phyloP scores from a whole-genome alignment of 2,797 vertebrate species.

The Monodelphis domestica region DNA sequence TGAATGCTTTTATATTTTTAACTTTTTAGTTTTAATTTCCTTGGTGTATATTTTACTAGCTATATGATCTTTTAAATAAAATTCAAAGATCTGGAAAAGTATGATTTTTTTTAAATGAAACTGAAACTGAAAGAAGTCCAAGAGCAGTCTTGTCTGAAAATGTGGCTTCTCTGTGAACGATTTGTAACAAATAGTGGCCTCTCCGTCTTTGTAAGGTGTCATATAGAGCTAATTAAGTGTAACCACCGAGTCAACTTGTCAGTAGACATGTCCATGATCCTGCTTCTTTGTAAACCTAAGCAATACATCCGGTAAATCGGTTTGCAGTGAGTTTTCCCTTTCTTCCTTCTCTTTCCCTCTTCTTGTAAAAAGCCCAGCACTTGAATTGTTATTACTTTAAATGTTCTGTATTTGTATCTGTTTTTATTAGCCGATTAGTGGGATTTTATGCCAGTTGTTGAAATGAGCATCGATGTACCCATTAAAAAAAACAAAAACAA shows the following conservation, averaged over 20 bases:
- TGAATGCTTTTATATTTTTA: slow-evolving; percentile 92
- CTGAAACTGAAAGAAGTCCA: slow-evolving; percentile 72
- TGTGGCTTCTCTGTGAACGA: slow-evolving; percentile 90
- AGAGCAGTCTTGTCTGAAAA: slow-evolving; percentile 85
- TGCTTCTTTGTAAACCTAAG: slow-evolving; percentile 80
- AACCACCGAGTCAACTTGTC: slow-evolving; percentile 84
- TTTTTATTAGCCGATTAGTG: slow-evolving; percentile 98
- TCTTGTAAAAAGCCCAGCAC: slow-evolving; percentile 98
- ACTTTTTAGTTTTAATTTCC: slow-evolving; percentile 90
- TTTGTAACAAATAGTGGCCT: slow-evolving; percentile 92
- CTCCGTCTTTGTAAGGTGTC: slow-evolving; percentile 90
- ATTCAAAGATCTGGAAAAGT: slow-evolving; percentile 80
- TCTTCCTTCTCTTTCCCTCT: slow-evolving; percentile 80
- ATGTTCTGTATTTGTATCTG: slow-evolving; percentile 95
- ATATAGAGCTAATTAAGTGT: slow-evolving; percentile 89
- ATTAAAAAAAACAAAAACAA: slow-evolving; percentile 86
- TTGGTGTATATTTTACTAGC: slow-evolving; percentile 95
- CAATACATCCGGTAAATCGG: slow-evolving; percentile 79
- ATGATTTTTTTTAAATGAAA: slow-evolving; percentile 79
- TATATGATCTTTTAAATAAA: slow-evolving; percentile 85
- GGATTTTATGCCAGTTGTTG: slow-evolving; percentile 98
- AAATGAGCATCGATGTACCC: slow-evolving; percentile 96
- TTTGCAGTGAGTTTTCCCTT: slow-evolving; percentile 83
- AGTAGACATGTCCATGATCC: slow-evolving; percentile 88
- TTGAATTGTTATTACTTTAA: slow-evolving; percentile 93